Percentiles rank a stretch among this genome's conserved stretches.
These are phyloP conservation scores for Bombus balteatus DNA, from an alignment of 1,140 invertebrate genomes.

Conservation along the genomic window DNA sequence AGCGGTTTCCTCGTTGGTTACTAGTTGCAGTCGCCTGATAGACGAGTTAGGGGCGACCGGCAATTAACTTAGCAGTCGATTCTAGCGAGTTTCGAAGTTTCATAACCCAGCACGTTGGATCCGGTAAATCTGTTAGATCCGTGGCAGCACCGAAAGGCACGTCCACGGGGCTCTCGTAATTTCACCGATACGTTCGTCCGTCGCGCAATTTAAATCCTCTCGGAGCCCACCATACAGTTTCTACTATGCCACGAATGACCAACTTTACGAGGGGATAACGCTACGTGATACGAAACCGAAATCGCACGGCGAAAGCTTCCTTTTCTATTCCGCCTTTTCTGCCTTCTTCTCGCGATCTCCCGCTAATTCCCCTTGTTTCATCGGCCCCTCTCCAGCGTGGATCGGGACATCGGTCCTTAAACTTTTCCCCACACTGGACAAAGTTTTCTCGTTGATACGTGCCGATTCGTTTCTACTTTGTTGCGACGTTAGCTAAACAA, in stretches of 20 bases:
- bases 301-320: neutral
- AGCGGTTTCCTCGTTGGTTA: constrained; percentile 11
- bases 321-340: neutral
- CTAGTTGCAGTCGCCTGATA: neutral
- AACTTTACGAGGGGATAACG: constrained; percentile 40
- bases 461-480: no score
- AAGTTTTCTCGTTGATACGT: no score
- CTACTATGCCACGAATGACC: neutral
- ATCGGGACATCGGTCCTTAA: no score
- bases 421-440: no score
- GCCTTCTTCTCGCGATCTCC: neutral
- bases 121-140: constrained; percentile 49
- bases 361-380: neutral
- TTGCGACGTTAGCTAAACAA: no score
- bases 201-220: constrained; percentile 23
- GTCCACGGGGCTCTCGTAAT: constrained; percentile 32
- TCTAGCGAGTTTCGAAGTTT: constrained; percentile 33
- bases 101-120: constrained; percentile 18
- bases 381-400: no score
- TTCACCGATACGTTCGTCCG: constrained; percentile 36
- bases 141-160: neutral
- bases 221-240: neutral
- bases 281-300: constrained; percentile 33
- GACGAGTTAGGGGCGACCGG: neutral
- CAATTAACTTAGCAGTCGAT: constrained; percentile 59